These are phyloP conservation scores for Chrysaora quinquecirrha DNA, from an alignment of 30 jellyfish, hydroid and myxozoan species.

Conservation along the genomic window DNA sequence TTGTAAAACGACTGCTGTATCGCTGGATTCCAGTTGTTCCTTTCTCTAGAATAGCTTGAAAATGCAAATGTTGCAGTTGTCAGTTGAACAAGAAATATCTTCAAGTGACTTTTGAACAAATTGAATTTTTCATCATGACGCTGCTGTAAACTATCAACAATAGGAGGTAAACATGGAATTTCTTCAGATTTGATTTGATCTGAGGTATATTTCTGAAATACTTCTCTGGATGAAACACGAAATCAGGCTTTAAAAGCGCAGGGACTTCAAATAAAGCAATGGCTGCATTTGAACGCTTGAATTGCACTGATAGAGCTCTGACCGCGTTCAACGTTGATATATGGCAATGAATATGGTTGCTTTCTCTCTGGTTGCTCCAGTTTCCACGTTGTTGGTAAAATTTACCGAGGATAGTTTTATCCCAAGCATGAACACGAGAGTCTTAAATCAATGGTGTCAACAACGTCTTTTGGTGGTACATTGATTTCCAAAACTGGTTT, in stretches of 20 bases:
- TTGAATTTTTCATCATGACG: constrained; percentile 83
- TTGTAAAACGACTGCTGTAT: constrained; percentile 8
- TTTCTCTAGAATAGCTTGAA: constrained; percentile 37
- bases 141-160: constrained; percentile 59
- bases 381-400: constrained; percentile 69
- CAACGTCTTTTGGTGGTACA: not conserved
- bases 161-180: constrained; percentile 65
- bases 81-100: constrained; percentile 84
- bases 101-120: constrained; percentile 84
- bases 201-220: constrained; percentile 58
- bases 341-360: constrained; percentile 81
- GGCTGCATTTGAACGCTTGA: constrained; percentile 62
- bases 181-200: constrained; percentile 47
- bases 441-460: constrained; percentile 38
- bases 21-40: constrained; percentile 38
- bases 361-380: constrained; percentile 74
- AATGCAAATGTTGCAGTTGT: constrained; percentile 69
- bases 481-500: not conserved
- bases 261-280: constrained; percentile 49
- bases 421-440: constrained; percentile 78
- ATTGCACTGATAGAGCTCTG: constrained; percentile 58
- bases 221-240: constrained; percentile 83
- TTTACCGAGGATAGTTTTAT: constrained; percentile 74
- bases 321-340: constrained; percentile 51
- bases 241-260: constrained; percentile 75